Evolutionary conservation across 1,140 invertebrate genomes (phyloP).

Genomic region (Aphelenchoides fujianensis): DNA sequence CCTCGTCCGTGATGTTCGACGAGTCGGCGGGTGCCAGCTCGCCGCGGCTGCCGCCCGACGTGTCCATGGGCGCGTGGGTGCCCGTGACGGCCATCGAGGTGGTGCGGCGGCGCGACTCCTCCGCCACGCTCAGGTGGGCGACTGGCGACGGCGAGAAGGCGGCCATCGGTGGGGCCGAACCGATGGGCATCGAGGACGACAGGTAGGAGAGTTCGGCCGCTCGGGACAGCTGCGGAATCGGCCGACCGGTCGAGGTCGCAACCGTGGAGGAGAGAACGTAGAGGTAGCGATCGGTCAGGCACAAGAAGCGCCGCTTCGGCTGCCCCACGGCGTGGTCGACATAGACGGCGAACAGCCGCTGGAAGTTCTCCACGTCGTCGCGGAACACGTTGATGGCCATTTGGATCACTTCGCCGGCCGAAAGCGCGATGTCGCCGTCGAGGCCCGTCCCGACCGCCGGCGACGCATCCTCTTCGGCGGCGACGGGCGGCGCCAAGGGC

Average conservation of each 20-base stretch:
- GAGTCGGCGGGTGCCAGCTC: slow-evolving; percentile 5
- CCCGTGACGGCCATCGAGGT: not conserved
- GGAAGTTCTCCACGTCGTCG: slow-evolving; percentile 32
- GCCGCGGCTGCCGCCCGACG: not conserved
- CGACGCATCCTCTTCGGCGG: not conserved
- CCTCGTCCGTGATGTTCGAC: too few species aligned
- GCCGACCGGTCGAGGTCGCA: not conserved
- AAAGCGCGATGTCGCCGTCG: slow-evolving; percentile 13
- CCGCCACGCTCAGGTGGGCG: not conserved
- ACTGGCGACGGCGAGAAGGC: not conserved
- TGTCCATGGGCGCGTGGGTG: not conserved
- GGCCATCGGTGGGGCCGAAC: not conserved
- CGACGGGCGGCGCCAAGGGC: not conserved
- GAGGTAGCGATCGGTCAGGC: slow-evolving; percentile 34
- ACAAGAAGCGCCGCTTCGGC: slow-evolving; percentile 30
- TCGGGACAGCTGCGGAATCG: not conserved
- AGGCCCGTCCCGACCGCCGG: not conserved
- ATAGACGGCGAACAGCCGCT: slow-evolving; percentile 35
- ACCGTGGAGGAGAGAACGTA: slow-evolving; percentile 18
- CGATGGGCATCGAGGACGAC: not conserved
- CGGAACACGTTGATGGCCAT: slow-evolving; percentile 32
- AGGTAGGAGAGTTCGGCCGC: not conserved
- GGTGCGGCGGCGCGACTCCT: not conserved
- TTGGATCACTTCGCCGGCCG: slow-evolving; percentile 34
- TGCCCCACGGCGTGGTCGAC: slow-evolving; percentile 29